Evolutionary conservation across 2,797 vertebrate genomes (phyloP).

Genomic region (Fratercula arctica): DNA sequence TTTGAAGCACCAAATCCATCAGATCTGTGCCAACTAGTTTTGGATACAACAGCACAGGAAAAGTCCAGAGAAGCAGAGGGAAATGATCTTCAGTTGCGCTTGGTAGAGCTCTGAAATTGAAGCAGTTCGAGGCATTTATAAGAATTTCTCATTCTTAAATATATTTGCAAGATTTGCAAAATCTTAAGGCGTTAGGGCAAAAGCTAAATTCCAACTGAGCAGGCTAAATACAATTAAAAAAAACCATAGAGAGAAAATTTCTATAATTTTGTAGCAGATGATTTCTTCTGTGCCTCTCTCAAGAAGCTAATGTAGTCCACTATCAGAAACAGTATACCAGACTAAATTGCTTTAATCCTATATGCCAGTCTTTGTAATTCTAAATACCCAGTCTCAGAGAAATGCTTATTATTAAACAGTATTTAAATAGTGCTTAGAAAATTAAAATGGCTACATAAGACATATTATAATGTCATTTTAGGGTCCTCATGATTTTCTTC

Average conservation of each 20-base stretch:
- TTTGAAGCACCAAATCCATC: neutral
- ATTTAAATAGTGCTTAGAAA: neutral
- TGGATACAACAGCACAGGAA: neutral
- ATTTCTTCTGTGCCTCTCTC: neutral
- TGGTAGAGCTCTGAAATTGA: neutral
- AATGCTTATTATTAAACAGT: neutral
- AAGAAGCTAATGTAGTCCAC: neutral
- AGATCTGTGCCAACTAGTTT: neutral
- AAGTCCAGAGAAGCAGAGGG: neutral
- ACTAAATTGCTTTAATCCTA: neutral
- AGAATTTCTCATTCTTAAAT: neutral
- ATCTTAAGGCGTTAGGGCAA: neutral
- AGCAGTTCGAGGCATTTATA: neutral
- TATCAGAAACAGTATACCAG: neutral
- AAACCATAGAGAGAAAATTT: neutral
- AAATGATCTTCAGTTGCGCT: neutral
- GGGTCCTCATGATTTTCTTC: neutral
- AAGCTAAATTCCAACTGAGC: neutral
- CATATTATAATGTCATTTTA: neutral
- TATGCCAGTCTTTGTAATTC: neutral
- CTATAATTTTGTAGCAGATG: neutral
- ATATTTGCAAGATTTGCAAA: neutral
- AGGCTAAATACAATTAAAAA: neutral
- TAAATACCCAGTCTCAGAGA: neutral
- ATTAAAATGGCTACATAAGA: neutral